Evolutionary conservation across 2,113 vertebrate genomes (phyloP), one percentile per base, ranked within the genome.

Genomic region (Strigops habroptila): DNA sequence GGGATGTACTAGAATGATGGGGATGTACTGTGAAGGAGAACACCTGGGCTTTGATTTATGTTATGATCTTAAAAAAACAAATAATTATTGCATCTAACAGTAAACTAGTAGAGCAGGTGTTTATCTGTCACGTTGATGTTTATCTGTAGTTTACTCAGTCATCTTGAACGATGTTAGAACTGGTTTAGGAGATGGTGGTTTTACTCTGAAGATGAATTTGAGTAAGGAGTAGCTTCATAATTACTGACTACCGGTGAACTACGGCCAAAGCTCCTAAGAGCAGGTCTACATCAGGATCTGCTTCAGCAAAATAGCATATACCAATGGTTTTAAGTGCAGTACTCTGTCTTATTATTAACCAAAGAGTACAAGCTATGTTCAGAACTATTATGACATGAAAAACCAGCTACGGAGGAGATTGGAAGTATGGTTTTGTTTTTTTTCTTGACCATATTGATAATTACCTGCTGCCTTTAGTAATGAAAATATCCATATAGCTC

Each of bases 1-100:
- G 35, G 60, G 37, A 24, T 41, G 11, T 52, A 1, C 18, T 33
- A 4, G 55, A 37, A 31, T 31, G 14, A 7, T 14, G 12, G 60
- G 21, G 17, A 59, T 10, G 1, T 8, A 10, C 43, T 49, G 1
- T 22, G 31, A 13, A 52, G 35, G 60, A 12, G n/a, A 27, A 53
- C 8, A 48, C 10, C 12, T 11, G 2, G 22, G 11, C 68, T 90
- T 87, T 53, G 24, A 1, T 12, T 64, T 37, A 3, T 0, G 3
- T 16, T 23, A 9, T 60, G 18, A 37, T 63, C n/a, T 51, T 65
- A 67, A 67, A 82, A 64, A 35, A 52, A 3, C 18, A 18, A 3
- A n/a, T 41, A 24, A 18, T 14, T 14, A 35, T 17, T 8, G 2
- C 15, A 19, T n/a, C 24, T 46, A 35, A 14, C 1, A 3, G 5